Conservation (phyloP, 2,888 invertebrate species). For the Xanthia togata region DNA sequence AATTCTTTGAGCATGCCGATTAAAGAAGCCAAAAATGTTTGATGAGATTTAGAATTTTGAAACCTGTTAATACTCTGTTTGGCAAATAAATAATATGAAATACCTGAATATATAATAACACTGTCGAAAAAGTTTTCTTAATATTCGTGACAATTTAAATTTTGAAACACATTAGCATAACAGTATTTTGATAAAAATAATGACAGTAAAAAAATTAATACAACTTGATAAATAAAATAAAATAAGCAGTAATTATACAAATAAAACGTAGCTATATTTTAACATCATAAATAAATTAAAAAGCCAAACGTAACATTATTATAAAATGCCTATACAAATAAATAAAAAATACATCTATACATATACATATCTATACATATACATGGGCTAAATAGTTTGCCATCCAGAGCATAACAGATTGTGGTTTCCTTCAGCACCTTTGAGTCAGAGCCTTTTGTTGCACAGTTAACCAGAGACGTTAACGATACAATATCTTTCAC, state of each 20-base stretch:
- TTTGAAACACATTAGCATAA: background rate
- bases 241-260: slow-evolving; percentile 30
- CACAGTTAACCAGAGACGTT: slow-evolving; percentile 59
- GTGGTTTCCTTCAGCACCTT: slow-evolving; percentile 77
- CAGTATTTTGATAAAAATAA: background rate
- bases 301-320: slow-evolving; percentile 31
- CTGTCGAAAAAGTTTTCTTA: background rate
- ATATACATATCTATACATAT: too few relatives aligned
- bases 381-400: slow-evolving; percentile 75
- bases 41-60: slow-evolving; percentile 87
- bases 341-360: slow-evolving; percentile 52
- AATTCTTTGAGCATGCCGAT: slow-evolving; percentile 87
- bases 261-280: slow-evolving; percentile 4
- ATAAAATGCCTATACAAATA: slow-evolving; percentile 36
- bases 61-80: slow-evolving; percentile 83
- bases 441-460: slow-evolving; percentile 68
- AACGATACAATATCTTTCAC: slow-evolving; percentile 56
- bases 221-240: slow-evolving; percentile 1
- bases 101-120: slow-evolving; percentile 20
- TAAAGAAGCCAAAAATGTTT: slow-evolving; percentile 80
- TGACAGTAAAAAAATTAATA: slow-evolving; percentile 14
- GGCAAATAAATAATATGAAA: slow-evolving; percentile 75
- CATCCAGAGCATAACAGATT: slow-evolving; percentile 86
- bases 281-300: slow-evolving; percentile 6
- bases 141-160: background rate